phyloP scores from a whole-genome alignment of 2,888 invertebrate species.

The Philonicus albiceps region DNA sequence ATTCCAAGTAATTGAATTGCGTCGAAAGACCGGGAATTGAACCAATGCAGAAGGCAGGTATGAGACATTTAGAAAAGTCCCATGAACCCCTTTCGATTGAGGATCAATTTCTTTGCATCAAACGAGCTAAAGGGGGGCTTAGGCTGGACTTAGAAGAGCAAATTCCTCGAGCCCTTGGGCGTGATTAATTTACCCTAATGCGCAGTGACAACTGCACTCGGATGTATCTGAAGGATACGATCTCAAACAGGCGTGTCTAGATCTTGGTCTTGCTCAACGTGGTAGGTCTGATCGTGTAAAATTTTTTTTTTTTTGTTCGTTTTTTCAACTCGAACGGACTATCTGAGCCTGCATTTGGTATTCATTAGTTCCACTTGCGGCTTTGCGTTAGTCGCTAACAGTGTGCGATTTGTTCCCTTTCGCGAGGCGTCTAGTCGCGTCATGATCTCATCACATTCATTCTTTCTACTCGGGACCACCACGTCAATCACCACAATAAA shows the following conservation, averaged over 20 bases:
- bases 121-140: background rate
- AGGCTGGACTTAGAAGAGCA: background rate
- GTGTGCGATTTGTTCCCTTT: background rate
- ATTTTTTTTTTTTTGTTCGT: background rate
- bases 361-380: background rate
- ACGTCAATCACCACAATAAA: background rate
- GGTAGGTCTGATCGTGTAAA: background rate
- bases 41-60: background rate
- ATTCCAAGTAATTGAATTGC: background rate
- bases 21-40: background rate
- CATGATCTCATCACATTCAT: constrained; percentile 21
- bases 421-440: background rate
- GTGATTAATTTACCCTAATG: constrained; percentile 15
- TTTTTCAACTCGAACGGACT: background rate
- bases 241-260: background rate
- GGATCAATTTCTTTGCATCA: background rate
- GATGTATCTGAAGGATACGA: background rate
- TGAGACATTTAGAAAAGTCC: background rate
- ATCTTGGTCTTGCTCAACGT: background rate
- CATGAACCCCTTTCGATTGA: background rate
- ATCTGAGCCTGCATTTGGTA: constrained; percentile 14
- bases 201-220: background rate
- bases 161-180: background rate
- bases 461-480: background rate
- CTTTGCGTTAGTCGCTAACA: background rate